A percentile compares a stretch with the other conserved stretches of the same genome.
Conservation (phyloP, 2,888 invertebrate species). For the Phania funesta region DNA sequence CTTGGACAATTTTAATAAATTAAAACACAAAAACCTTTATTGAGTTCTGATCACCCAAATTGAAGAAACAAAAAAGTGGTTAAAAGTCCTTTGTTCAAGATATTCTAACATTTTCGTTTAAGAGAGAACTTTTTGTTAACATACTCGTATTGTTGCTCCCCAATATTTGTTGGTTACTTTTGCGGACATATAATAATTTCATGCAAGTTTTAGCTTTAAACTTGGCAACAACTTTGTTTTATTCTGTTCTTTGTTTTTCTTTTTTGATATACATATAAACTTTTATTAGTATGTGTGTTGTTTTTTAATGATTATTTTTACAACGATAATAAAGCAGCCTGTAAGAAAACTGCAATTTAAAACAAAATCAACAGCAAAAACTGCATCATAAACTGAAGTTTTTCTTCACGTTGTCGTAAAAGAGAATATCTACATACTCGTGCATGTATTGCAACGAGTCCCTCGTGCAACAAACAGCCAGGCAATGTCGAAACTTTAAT, state of each 20-base stretch:
- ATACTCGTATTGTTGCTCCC: no score
- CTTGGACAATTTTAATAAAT: no score
- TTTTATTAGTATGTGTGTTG: background rate
- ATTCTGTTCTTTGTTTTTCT: background rate
- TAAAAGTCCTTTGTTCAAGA: no score
- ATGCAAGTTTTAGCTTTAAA: constrained; percentile 43
- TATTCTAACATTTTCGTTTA: no score
- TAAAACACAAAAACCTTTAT: no score
- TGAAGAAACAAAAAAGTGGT: no score
- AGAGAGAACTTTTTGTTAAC: no score
- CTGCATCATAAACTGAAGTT: constrained; percentile 45
- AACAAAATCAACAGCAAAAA: constrained; percentile 21
- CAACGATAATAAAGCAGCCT: constrained; percentile 59
- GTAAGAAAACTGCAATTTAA: constrained; percentile 50
- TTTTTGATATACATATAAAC: constrained; percentile 12
- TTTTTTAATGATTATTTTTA: constrained; percentile 46
- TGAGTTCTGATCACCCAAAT: no score
- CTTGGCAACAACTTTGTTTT: constrained; percentile 38
- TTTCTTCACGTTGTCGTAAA: constrained; percentile 28
- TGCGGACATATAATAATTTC: constrained; percentile 7
- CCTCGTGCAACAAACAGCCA: constrained; percentile 47
- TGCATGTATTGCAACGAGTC: constrained; percentile 27
- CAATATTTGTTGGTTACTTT: background rate
- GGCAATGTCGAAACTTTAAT: constrained; percentile 79
- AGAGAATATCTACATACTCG: background rate